A percentile compares a stretch with the other conserved stretches of the same genome.
Conservation (phyloP, 2,113 vertebrate species). For the Lepidothrix coronata region DNA sequence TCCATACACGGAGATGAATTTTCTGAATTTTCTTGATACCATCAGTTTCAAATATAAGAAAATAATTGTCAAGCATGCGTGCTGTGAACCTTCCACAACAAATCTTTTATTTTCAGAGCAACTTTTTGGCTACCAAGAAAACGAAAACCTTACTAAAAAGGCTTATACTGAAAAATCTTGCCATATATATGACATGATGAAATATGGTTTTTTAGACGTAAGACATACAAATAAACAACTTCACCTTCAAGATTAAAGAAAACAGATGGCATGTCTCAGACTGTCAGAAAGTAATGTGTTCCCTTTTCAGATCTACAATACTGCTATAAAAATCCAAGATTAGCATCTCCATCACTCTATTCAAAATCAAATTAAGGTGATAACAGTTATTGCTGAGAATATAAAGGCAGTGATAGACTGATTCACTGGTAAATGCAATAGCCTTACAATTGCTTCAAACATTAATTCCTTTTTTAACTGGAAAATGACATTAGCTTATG, state of each 20-base stretch:
- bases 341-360: neutral
- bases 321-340: constrained; percentile 1
- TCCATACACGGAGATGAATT: neutral
- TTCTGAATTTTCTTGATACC: neutral
- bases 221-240: neutral
- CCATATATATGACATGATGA: neutral
- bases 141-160: neutral
- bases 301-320: neutral
- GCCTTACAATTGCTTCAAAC: neutral
- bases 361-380: neutral
- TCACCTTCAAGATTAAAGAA: constrained; percentile 6
- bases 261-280: neutral
- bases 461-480: neutral
- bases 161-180: neutral
- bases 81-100: neutral
- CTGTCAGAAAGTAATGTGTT: constrained; percentile 4
- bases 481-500: neutral
- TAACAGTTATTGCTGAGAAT: neutral
- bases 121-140: neutral
- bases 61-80: neutral
- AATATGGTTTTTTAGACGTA: neutral
- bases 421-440: neutral
- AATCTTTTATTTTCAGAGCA: neutral
- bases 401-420: neutral
- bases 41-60: neutral